Conservation (phyloP, 2,888 invertebrate species). For the Sphaerophoria taeniata region DNA sequence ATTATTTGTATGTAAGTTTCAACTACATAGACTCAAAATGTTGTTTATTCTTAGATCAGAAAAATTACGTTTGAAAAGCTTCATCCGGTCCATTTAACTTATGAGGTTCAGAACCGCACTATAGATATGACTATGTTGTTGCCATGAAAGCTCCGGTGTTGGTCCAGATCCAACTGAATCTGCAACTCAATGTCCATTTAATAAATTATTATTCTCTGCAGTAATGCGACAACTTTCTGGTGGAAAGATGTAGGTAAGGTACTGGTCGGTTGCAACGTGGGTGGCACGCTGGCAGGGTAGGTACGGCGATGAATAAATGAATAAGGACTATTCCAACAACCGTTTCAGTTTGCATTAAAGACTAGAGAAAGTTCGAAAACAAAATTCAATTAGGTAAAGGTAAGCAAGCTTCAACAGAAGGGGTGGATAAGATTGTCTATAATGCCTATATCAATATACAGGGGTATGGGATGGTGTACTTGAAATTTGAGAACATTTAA, state of each 20-base stretch:
- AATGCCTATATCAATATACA: too few species aligned
- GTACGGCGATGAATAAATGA: constrained; percentile 20
- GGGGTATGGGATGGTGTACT: background rate
- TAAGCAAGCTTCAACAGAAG: constrained; percentile 26
- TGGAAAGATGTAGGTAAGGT: background rate
- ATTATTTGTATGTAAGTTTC: constrained; percentile 54
- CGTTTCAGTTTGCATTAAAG: constrained; percentile 13
- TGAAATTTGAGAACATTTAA: constrained; percentile 57
- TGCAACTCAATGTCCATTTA: constrained; percentile 75
- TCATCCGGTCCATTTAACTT: constrained; percentile 46
- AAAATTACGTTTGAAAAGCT: constrained; percentile 44
- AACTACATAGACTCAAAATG: constrained; percentile 34
- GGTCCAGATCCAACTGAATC: constrained; percentile 41
- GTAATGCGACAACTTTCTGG: constrained; percentile 66
- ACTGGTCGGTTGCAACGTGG: background rate
- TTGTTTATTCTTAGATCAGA: constrained; percentile 42
- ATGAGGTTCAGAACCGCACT: constrained; percentile 26
- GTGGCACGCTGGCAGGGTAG: background rate
- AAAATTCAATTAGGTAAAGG: constrained; percentile 69
- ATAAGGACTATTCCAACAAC: constrained; percentile 39
- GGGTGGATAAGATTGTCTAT: background rate
- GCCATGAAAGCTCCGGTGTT: background rate
- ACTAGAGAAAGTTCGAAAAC: constrained; percentile 50
- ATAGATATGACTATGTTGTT: constrained; percentile 54
- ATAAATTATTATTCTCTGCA: constrained; percentile 73